Conservation (phyloP, 2,797 vertebrate genomes). For the Oreochromis mossambicus region DNA sequence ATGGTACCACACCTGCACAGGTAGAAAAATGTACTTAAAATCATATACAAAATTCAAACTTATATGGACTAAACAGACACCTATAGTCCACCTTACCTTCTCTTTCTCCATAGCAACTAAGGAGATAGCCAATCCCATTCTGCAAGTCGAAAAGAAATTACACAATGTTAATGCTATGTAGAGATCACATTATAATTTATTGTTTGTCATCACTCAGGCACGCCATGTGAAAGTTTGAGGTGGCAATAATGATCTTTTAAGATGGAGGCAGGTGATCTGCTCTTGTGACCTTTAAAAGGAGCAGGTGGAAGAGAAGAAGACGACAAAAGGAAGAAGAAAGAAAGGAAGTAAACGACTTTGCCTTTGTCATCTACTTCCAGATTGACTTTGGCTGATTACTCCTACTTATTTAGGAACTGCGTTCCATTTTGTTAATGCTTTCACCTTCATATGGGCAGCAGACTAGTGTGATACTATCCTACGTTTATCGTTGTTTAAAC, state of each 20-base stretch:
- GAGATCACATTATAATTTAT: not conserved
- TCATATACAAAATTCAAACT: not conserved
- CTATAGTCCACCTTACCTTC: constrained; percentile 78
- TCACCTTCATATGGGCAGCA: not conserved
- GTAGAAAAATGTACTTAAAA: not conserved
- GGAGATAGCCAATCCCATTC: constrained; percentile 97
- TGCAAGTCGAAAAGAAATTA: constrained; percentile 56
- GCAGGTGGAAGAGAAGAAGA: not conserved
- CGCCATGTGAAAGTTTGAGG: not conserved
- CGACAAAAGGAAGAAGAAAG: not conserved
- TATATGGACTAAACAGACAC: not conserved
- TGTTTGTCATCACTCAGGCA: not conserved
- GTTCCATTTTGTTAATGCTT: not conserved
- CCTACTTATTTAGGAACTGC: fast-evolving
- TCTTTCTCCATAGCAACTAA: constrained; percentile 96
- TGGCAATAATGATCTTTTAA: not conserved
- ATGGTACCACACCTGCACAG: constrained; percentile 94
- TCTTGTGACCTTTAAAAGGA: not conserved
- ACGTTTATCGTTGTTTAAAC: fast-evolving
- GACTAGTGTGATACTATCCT: not conserved
- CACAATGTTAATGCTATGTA: fast-evolving
- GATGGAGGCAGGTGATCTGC: not conserved
- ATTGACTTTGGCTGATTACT: not conserved
- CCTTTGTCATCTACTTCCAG: not conserved
- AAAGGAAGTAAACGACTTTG: fast-evolving